phyloP scores from a whole-genome alignment of 2,797 vertebrate species.

The Pogonophryne albipinna region DNA sequence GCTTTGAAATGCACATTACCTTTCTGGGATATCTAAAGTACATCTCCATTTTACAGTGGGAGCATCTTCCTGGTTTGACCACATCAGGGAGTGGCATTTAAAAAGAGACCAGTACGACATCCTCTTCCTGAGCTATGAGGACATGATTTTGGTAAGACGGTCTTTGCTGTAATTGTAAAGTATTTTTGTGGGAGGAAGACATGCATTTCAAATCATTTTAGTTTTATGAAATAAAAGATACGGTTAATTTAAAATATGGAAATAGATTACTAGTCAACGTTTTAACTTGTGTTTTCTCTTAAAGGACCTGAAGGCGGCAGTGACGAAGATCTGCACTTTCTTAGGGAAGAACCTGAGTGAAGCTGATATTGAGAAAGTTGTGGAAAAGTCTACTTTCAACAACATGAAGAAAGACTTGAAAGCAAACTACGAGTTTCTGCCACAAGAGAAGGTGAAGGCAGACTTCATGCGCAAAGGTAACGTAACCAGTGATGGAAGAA shows the following conservation, averaged over 20 bases:
- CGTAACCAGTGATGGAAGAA: no score
- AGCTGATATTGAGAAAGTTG: slow-evolving; percentile 40
- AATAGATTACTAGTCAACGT: accelerated
- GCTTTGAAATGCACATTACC: background rate
- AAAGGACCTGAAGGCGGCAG: slow-evolving; percentile 70
- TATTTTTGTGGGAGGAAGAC: background rate
- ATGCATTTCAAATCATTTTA: no score
- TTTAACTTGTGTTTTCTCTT: background rate
- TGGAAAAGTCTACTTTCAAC: slow-evolving; percentile 71
- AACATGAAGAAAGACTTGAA: slow-evolving; percentile 73
- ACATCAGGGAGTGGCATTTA: slow-evolving; percentile 67
- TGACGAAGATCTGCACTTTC: slow-evolving; percentile 71
- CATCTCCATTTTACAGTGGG: slow-evolving; percentile 38
- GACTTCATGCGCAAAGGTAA: slow-evolving; percentile 78
- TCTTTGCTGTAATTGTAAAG: background rate
- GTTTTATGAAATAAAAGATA: no score
- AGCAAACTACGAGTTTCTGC: slow-evolving; percentile 73
- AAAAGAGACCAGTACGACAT: slow-evolving; percentile 72
- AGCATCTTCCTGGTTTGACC: slow-evolving; percentile 73
- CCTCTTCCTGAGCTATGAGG: slow-evolving; percentile 75
- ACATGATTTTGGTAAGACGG: slow-evolving; percentile 70
- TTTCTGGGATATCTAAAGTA: background rate
- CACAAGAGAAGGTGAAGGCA: slow-evolving; percentile 25
- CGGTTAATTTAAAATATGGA: background rate
- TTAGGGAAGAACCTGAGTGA: slow-evolving; percentile 64